phyloP scores from a whole-genome alignment of 2,113 vertebrate species.

The Sceloporus tristichus region DNA sequence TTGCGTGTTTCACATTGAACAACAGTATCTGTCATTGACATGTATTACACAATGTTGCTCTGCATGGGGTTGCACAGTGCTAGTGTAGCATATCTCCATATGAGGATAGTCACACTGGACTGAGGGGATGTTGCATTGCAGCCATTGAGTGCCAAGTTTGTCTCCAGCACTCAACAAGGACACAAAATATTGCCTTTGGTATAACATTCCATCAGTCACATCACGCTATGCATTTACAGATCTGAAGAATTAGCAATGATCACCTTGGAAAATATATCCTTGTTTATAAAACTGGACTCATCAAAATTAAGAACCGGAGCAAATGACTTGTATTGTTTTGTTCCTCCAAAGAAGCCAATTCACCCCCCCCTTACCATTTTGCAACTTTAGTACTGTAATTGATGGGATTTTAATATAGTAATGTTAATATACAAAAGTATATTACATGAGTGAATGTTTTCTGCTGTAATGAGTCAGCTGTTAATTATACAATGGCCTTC shows the following conservation, averaged over 20 bases:
- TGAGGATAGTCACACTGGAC: no score
- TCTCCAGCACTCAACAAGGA: slow-evolving; percentile 47
- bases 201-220: slow-evolving; percentile 69
- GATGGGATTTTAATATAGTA: slow-evolving; percentile 42
- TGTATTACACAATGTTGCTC: no score
- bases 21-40: no score
- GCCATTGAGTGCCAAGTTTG: slow-evolving; percentile 50
- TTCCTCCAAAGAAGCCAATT: slow-evolving; percentile 44
- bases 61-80: no score
- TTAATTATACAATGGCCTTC: slow-evolving; percentile 52
- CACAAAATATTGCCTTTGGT: slow-evolving; percentile 60
- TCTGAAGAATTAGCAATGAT: slow-evolving; percentile 72
- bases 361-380: neutral
- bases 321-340: slow-evolving; percentile 54
- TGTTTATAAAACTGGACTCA: slow-evolving; percentile 72
- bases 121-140: no score
- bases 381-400: slow-evolving; percentile 35
- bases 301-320: slow-evolving; percentile 70
- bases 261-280: slow-evolving; percentile 65
- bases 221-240: slow-evolving; percentile 66
- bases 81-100: no score
- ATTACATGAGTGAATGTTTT: neutral
- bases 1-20: no score
- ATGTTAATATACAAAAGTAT: slow-evolving; percentile 23
- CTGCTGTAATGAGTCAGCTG: slow-evolving; percentile 42